Conservation (phyloP, 1,140 invertebrate species). For the Drosophila auraria region DNA sequence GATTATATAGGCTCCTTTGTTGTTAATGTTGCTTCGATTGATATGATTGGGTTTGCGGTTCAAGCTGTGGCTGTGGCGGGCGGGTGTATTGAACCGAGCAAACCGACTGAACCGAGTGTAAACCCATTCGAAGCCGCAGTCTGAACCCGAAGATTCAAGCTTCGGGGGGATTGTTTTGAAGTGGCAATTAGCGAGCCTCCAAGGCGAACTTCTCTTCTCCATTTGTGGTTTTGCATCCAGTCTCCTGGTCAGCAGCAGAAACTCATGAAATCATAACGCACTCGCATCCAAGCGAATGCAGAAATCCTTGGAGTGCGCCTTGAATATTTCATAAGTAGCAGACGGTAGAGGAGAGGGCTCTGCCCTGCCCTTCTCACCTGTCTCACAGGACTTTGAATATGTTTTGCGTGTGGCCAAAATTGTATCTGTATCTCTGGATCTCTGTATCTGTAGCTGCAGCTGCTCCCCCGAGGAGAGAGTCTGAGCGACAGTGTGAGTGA, state of each 20-base stretch:
- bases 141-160: slow-evolving; percentile 8
- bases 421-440: slow-evolving; percentile 26
- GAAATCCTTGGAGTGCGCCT: slow-evolving; percentile 53
- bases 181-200: slow-evolving; percentile 64
- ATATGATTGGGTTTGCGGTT: slow-evolving; percentile 49
- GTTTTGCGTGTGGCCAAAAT: slow-evolving; percentile 50
- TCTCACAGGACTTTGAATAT: slow-evolving; percentile 33
- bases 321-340: slow-evolving; percentile 74
- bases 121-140: slow-evolving; percentile 8
- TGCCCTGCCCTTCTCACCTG: slow-evolving; percentile 15
- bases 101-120: slow-evolving; percentile 17
- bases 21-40: slow-evolving; percentile 44
- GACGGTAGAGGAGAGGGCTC: slow-evolving; percentile 28
- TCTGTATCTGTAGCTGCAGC: slow-evolving; percentile 40
- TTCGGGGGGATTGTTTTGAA: slow-evolving; percentile 48
- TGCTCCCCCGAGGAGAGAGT: slow-evolving; percentile 21
- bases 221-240: slow-evolving; percentile 33
- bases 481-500: slow-evolving; percentile 4
- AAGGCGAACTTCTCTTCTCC: slow-evolving; percentile 18
- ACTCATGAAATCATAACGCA: slow-evolving; percentile 50
- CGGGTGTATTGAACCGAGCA: slow-evolving; percentile 57
- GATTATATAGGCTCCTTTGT: slow-evolving; percentile 47
- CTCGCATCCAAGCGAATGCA: slow-evolving; percentile 42
- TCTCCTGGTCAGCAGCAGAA: slow-evolving; percentile 19
- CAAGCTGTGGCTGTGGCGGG: slow-evolving; percentile 10